Percentiles rank a stretch among this genome's conserved stretches.
phyloP scores from a whole-genome alignment of 2,797 vertebrate species.

The Propithecus perrieri region DNA sequence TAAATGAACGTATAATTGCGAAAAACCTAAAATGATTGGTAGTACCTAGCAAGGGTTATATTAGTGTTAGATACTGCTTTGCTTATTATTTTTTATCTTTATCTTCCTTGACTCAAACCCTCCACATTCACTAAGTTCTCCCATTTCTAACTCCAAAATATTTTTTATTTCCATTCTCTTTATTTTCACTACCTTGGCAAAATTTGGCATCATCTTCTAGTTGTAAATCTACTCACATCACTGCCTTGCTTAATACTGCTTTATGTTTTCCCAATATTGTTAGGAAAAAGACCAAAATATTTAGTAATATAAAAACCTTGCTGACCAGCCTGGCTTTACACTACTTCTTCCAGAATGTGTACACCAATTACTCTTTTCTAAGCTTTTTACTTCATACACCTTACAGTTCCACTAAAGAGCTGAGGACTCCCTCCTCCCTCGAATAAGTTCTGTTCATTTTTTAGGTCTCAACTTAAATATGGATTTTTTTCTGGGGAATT shows the following conservation, averaged over 20 bases:
- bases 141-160: not conserved
- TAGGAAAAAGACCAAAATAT: not conserved
- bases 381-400: not conserved
- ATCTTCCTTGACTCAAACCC: not conserved
- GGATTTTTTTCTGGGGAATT: not conserved
- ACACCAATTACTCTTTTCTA: not conserved
- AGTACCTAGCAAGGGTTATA: not conserved
- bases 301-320: not conserved
- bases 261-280: not conserved
- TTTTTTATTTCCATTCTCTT: not conserved
- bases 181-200: not conserved
- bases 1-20: not conserved
- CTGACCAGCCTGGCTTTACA: not conserved
- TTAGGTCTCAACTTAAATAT: not conserved
- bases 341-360: accelerated
- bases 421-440: not conserved
- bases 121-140: not conserved
- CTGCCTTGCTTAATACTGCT: not conserved
- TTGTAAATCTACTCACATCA: not conserved
- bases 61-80: not conserved
- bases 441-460: not conserved
- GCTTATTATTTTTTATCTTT: not conserved
- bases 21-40: not conserved
- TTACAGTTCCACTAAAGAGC: not conserved
- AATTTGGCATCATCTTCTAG: not conserved